A percentile compares a stretch with the other conserved stretches of the same genome.
These are phyloP conservation scores for Tapirus terrestris DNA, from an alignment of 2,113 vertebrate species.

Conservation along the genomic window DNA sequence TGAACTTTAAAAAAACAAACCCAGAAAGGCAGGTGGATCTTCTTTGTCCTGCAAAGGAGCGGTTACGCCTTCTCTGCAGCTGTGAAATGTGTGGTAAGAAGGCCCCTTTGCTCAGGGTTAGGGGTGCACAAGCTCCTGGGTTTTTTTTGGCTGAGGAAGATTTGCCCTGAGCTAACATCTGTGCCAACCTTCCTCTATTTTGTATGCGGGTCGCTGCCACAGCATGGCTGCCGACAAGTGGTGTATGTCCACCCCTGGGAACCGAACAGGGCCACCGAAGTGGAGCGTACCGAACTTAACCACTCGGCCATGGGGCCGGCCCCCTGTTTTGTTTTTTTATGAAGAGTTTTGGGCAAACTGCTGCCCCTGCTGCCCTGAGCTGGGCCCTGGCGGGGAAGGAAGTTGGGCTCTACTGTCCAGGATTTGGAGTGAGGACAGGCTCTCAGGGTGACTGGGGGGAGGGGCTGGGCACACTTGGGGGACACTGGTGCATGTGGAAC, in stretches of 20 bases:
- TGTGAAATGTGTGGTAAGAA: rapidly evolving
- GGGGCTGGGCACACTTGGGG: background rate
- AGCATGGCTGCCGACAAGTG: no score
- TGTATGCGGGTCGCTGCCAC: no score
- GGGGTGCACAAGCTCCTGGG: rapidly evolving
- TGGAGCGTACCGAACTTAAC: no score
- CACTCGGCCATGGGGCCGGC: no score
- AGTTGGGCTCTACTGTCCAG: background rate
- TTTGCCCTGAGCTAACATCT: no score
- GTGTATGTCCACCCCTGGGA: no score
- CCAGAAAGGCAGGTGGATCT: background rate
- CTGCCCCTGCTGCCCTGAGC: background rate
- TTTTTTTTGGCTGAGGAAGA: background rate
- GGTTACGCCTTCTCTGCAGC: background rate
- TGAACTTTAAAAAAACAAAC: background rate
- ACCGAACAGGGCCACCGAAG: no score
- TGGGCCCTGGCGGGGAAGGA: background rate
- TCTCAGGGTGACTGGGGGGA: background rate
- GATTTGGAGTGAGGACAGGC: background rate
- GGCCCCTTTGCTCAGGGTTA: background rate
- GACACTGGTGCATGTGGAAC: rapidly evolving
- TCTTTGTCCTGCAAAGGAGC: background rate
- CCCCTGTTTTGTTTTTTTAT: background rate
- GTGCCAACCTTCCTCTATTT: no score
- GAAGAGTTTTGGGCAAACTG: background rate